Evolutionary conservation across 1,140 invertebrate species (phyloP).

Genomic region (Dufourea novaeangliae): DNA sequence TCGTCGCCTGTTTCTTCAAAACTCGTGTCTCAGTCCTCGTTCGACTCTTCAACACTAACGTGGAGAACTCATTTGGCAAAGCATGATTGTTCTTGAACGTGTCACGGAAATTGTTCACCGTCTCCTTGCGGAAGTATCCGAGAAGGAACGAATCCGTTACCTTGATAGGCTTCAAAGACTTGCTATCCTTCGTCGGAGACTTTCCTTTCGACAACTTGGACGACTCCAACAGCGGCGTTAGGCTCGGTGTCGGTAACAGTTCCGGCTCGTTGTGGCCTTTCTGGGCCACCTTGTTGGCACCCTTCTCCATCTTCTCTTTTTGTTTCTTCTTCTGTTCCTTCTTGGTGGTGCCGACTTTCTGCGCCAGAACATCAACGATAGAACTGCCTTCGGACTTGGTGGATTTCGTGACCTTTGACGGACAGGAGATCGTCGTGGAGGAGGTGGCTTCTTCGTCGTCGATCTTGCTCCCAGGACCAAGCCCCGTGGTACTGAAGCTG

Average conservation of each 20-base stretch:
- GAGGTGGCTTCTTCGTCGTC: constrained; percentile 86
- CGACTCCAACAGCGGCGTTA: constrained; percentile 68
- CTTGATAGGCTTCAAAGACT: constrained; percentile 81
- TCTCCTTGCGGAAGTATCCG: constrained; percentile 87
- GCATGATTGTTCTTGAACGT: constrained; percentile 85
- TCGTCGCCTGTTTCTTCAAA: constrained; percentile 88
- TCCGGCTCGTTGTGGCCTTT: constrained; percentile 81
- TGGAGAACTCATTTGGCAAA: constrained; percentile 85
- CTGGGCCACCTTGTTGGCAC: constrained; percentile 60
- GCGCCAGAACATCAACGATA: constrained; percentile 85
- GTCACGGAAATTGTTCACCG: constrained; percentile 86
- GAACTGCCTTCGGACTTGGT: constrained; percentile 81
- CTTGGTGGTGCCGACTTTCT: constrained; percentile 83
- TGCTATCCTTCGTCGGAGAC: constrained; percentile 79
- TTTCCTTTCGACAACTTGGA: constrained; percentile 77
- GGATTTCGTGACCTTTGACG: constrained; percentile 75
- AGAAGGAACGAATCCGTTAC: constrained; percentile 81
- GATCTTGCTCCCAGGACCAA: constrained; percentile 83
- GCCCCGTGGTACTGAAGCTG: constrained; percentile 82
- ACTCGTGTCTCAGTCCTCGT: constrained; percentile 89
- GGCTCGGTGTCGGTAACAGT: constrained; percentile 83
- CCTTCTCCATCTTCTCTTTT: constrained; percentile 71
- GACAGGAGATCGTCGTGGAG: constrained; percentile 83
- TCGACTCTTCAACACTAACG: constrained; percentile 87
- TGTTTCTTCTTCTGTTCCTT: constrained; percentile 83